Evolutionary conservation across 2,113 vertebrate species (phyloP).

Genomic region (Clupea harengus): DNA sequence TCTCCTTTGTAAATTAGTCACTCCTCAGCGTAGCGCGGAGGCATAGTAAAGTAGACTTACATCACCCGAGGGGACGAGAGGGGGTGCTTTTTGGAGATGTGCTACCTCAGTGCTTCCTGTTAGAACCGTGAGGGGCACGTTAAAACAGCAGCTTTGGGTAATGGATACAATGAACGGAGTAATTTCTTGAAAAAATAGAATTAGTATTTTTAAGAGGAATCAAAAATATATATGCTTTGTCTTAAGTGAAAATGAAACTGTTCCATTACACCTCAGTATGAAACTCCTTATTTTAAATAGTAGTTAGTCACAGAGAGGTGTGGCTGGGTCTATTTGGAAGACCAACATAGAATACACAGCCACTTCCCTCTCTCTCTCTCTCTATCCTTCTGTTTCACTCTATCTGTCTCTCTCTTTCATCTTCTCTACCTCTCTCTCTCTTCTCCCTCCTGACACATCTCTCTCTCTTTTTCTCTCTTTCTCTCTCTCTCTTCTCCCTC

Average conservation of each 20-base stretch:
- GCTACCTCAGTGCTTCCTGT: too few relatives aligned
- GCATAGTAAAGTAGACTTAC: not conserved
- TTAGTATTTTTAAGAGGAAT: too few relatives aligned
- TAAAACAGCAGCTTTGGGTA: not conserved
- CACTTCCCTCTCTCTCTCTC: not conserved
- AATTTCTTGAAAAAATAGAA: too few relatives aligned
- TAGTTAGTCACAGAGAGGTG: not conserved
- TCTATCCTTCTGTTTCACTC: not conserved
- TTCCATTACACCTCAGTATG: not conserved
- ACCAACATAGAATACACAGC: conserved; percentile 20
- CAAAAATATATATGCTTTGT: too few relatives aligned
- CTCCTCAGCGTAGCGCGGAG: not conserved
- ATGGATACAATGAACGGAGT: not conserved
- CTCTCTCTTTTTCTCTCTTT: not conserved
- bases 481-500: not conserved
- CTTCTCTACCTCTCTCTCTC: not conserved
- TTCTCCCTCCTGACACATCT: not conserved
- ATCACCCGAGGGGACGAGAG: not conserved
- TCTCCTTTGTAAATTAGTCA: not conserved
- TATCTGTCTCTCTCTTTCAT: not conserved
- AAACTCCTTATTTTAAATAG: not conserved
- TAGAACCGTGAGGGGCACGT: too few relatives aligned
- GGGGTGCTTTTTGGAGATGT: not conserved
- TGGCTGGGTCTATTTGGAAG: not conserved
- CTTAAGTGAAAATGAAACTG: not conserved